Conservation (phyloP, 2,888 invertebrate species). For the Lasius platythorax region DNA sequence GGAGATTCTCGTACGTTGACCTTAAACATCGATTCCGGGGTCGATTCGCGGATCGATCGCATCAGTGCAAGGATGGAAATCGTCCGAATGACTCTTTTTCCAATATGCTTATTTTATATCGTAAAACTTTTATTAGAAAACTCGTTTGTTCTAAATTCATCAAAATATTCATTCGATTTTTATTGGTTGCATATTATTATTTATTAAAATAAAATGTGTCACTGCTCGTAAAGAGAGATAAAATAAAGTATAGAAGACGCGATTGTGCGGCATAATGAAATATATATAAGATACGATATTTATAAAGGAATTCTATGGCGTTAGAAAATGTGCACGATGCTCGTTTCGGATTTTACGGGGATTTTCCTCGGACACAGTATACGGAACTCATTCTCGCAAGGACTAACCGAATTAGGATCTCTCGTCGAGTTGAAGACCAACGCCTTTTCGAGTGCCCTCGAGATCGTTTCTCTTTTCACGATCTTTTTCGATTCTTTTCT, state of each 20-base stretch:
- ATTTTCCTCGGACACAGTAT: conserved; percentile 1
- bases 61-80: neutral
- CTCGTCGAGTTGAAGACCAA: neutral
- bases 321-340: neutral
- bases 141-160: conserved; percentile 80
- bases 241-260: neutral
- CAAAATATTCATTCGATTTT: conserved; percentile 71
- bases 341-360: conserved; percentile 5
- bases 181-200: neutral
- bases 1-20: conserved; percentile 62
- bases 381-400: neutral
- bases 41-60: neutral
- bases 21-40: conserved; percentile 11
- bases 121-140: neutral
- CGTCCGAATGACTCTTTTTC: neutral
- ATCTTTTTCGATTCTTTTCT: conserved; percentile 20
- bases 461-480: conserved; percentile 35
- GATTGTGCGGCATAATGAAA: neutral
- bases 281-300: neutral
- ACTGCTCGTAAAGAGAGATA: neutral
- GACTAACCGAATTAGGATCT: conserved; percentile 27
- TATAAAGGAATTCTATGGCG: neutral
- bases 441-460: neutral
- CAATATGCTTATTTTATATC: neutral
- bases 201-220: neutral